These are phyloP conservation scores for Sebastiscus tertius DNA, from an alignment of 2,797 vertebrate genomes.

Conservation along the genomic window DNA sequence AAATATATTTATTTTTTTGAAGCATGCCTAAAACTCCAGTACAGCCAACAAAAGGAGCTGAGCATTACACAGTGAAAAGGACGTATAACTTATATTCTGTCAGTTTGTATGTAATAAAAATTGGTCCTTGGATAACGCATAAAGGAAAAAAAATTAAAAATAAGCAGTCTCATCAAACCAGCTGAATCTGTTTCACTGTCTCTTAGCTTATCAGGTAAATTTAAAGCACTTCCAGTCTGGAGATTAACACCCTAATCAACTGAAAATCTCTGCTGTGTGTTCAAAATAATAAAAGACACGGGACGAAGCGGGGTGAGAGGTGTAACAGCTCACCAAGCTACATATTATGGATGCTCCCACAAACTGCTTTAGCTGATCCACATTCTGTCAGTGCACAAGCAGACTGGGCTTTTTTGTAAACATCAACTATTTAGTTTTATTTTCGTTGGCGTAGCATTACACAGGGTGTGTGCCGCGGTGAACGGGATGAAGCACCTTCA, in stretches of 20 bases:
- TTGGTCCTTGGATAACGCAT: constrained; percentile 66
- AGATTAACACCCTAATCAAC: constrained; percentile 37
- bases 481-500: constrained; percentile 39
- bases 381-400: constrained; percentile 69
- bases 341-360: constrained; percentile 51
- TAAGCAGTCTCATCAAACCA: constrained; percentile 38
- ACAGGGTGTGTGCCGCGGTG: constrained; percentile 11
- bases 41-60: constrained; percentile 60
- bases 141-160: constrained; percentile 19
- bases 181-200: constrained; percentile 29
- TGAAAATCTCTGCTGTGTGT: constrained; percentile 45
- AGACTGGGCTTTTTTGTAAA: constrained; percentile 75
- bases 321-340: constrained; percentile 64
- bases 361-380: constrained; percentile 44
- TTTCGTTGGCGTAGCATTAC: constrained; percentile 53
- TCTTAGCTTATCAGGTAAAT: constrained; percentile 71
- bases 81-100: constrained; percentile 57
- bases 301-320: constrained; percentile 51
- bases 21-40: constrained; percentile 72
- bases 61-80: constrained; percentile 65
- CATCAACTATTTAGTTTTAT: constrained; percentile 60
- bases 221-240: constrained; percentile 63
- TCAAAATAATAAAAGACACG: constrained; percentile 45
- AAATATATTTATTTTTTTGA: constrained; percentile 78
- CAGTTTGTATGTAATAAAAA: constrained; percentile 52